Evolutionary conservation across 1,140 invertebrate species (phyloP).

Genomic region (Brachionus koreanus): DNA sequence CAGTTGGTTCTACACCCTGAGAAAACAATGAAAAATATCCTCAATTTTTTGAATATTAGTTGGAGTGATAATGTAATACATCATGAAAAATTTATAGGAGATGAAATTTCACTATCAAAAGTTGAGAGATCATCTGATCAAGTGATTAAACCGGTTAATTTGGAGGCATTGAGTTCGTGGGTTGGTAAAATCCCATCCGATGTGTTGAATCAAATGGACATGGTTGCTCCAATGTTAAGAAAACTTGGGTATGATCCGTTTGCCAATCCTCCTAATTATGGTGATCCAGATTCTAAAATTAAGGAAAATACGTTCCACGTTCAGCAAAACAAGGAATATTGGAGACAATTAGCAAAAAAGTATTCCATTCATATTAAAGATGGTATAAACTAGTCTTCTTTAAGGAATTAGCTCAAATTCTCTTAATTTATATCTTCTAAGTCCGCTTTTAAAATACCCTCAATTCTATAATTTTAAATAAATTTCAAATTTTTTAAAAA

Average conservation of each 20-base stretch:
- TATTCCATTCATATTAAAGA: slow-evolving; percentile 45
- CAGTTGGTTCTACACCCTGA: slow-evolving; percentile 89
- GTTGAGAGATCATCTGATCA: slow-evolving; percentile 96
- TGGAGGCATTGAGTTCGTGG: slow-evolving; percentile 93
- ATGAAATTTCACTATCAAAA: slow-evolving; percentile 78
- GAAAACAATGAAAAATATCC: slow-evolving; percentile 80
- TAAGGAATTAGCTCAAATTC: background rate
- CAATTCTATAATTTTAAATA: background rate
- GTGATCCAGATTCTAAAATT: slow-evolving; percentile 75
- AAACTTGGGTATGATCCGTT: slow-evolving; percentile 85
- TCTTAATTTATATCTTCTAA: background rate
- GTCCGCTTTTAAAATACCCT: background rate
- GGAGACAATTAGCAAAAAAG: slow-evolving; percentile 55
- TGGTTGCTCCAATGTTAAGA: slow-evolving; percentile 84
- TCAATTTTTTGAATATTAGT: slow-evolving; percentile 82
- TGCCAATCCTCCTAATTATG: slow-evolving; percentile 87
- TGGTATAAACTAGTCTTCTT: background rate
- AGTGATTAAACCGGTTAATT: slow-evolving; percentile 94
- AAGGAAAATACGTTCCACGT: slow-evolving; percentile 71
- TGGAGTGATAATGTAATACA: slow-evolving; percentile 94
- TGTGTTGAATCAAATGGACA: slow-evolving; percentile 81
- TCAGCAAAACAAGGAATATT: slow-evolving; percentile 57
- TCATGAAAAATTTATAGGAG: slow-evolving; percentile 94
- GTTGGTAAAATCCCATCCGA: slow-evolving; percentile 84
- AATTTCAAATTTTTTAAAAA: background rate